These are phyloP conservation scores for Rhagophthalmus giganteus DNA, from an alignment of 2,888 invertebrate species.

Conservation along the genomic window DNA sequence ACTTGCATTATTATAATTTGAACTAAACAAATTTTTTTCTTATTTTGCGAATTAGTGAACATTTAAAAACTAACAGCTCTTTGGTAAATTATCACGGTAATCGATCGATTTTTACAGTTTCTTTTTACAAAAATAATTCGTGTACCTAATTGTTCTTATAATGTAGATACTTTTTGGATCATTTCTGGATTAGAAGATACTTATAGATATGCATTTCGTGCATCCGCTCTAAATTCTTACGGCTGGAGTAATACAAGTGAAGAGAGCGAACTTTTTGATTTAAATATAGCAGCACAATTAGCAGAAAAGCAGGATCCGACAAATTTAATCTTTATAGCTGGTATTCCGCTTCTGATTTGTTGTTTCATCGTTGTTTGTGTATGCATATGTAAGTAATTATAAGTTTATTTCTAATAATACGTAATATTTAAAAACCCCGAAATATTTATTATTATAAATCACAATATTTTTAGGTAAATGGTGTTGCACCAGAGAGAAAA, in stretches of 20 bases:
- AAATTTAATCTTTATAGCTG: slow-evolving; percentile 63
- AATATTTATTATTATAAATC: background rate
- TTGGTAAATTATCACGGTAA: too few species aligned
- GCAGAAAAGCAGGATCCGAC: slow-evolving; percentile 60
- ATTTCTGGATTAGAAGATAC: slow-evolving; percentile 67
- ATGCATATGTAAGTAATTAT: slow-evolving; percentile 36
- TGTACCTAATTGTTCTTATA: too few species aligned
- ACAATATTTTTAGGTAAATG: slow-evolving; percentile 32
- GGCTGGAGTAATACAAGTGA: slow-evolving; percentile 82
- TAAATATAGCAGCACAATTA: slow-evolving; percentile 53
- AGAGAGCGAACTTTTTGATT: slow-evolving; percentile 64
- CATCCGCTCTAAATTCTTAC: slow-evolving; percentile 76
- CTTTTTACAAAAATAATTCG: too few species aligned
- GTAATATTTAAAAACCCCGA: background rate
- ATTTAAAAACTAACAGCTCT: too few species aligned
- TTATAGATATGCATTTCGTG: slow-evolving; percentile 70
- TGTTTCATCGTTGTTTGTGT: slow-evolving; percentile 56
- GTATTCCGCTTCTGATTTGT: slow-evolving; percentile 61
- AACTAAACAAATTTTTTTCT: too few species aligned
- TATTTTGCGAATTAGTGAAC: too few species aligned
- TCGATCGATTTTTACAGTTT: too few species aligned
- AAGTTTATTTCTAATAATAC: too few species aligned
- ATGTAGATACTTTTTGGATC: slow-evolving; percentile 83
- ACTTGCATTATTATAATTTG: too few species aligned
- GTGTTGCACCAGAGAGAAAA: slow-evolving; percentile 66